These are phyloP conservation scores for Lophotriccus pileatus DNA, from an alignment of 2,797 vertebrate genomes.

Conservation along the genomic window DNA sequence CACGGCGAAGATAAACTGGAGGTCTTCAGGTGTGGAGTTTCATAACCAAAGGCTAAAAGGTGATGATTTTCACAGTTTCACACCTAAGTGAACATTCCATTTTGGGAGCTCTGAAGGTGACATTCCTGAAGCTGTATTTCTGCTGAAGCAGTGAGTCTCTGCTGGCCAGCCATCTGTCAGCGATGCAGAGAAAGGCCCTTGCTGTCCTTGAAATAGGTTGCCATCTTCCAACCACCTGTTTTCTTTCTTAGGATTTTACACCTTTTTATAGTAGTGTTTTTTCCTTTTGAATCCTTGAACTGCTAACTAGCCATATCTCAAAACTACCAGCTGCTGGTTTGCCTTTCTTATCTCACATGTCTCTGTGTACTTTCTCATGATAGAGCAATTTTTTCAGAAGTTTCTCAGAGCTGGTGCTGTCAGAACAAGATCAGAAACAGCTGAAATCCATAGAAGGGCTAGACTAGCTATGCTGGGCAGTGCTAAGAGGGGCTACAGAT, in stretches of 20 bases:
- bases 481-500: not conserved
- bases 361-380: not conserved
- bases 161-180: not conserved
- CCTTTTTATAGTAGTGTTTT: not conserved
- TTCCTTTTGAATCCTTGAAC: not conserved
- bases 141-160: not conserved
- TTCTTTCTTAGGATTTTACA: not conserved
- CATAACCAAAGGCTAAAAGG: not conserved
- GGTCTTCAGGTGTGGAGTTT: not conserved
- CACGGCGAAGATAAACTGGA: not conserved
- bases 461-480: fast-evolving
- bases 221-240: not conserved
- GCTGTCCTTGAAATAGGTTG: not conserved
- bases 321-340: not conserved
- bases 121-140: not conserved
- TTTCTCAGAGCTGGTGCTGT: not conserved
- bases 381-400: not conserved
- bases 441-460: not conserved
- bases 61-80: not conserved
- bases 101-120: not conserved
- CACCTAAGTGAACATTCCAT: not conserved
- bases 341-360: not conserved
- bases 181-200: not conserved
- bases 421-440: not conserved
- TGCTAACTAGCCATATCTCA: not conserved